Percentiles rank a stretch among this genome's conserved stretches.
phyloP scores from a whole-genome alignment of 2,113 vertebrate genomes.

The Ascaphus truei region DNA sequence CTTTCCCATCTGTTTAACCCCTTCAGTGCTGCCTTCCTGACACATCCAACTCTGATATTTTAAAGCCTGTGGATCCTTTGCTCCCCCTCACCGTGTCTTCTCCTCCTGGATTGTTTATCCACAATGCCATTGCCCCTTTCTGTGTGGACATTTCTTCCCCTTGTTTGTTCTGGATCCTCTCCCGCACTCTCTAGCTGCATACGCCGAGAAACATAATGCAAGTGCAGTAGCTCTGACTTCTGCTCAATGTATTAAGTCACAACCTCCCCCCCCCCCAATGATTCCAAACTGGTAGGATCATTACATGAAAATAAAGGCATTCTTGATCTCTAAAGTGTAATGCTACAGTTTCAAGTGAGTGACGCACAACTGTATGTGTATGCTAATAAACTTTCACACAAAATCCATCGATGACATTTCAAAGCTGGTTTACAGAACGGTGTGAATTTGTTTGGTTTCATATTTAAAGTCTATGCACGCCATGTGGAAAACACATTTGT shows the following conservation, averaged over 20 bases:
- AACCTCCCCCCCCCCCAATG: too few relatives aligned
- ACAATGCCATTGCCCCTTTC: not conserved
- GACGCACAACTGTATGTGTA: not conserved
- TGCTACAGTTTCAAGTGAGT: not conserved
- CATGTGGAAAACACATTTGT: not conserved
- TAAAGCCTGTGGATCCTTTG: slow-evolving; percentile 27
- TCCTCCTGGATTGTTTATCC: not conserved
- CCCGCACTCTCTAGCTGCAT: not conserved
- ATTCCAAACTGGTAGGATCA: not conserved
- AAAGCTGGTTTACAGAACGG: too few relatives aligned
- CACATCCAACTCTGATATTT: slow-evolving; percentile 33
- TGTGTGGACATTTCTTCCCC: not conserved
- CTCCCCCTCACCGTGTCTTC: not conserved
- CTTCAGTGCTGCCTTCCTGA: not conserved
- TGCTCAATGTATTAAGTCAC: not conserved
- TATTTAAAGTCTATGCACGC: not conserved
- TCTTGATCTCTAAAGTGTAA: not conserved
- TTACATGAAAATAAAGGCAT: not conserved
- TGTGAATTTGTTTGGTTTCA: too few relatives aligned
- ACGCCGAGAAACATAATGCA: not conserved
- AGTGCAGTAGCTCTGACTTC: not conserved
- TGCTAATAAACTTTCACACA: not conserved
- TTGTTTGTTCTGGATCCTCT: not conserved
- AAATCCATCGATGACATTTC: not conserved
- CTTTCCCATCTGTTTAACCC: too few relatives aligned